Conservation (phyloP, 1,140 invertebrate species). For the Fopius arisanus region DNA sequence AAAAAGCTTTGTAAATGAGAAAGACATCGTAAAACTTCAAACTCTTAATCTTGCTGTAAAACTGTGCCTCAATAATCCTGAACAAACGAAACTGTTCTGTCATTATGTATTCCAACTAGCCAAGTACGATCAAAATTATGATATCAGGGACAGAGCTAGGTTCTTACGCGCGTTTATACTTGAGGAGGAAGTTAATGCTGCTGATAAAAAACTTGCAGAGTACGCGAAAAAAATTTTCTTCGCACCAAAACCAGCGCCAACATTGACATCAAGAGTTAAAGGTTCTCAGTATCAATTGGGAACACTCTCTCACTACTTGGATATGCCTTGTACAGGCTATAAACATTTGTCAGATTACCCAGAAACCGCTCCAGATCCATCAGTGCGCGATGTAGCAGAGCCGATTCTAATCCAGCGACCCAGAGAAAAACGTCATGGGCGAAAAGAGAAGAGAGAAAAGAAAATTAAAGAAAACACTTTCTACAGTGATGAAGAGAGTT, state of each 20-base stretch:
- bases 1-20: slow-evolving; percentile 91
- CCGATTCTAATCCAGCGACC: slow-evolving; percentile 43
- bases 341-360: slow-evolving; percentile 89
- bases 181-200: slow-evolving; percentile 62
- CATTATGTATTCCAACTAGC: slow-evolving; percentile 97
- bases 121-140: slow-evolving; percentile 97
- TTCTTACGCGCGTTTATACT: slow-evolving; percentile 86
- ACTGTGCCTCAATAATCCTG: slow-evolving; percentile 87
- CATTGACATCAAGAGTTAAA: slow-evolving; percentile 73
- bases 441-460: slow-evolving; percentile 55
- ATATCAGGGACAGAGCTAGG: slow-evolving; percentile 93
- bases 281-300: slow-evolving; percentile 87
- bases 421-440: slow-evolving; percentile 41
- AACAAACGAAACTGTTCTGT: slow-evolving; percentile 86
- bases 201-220: slow-evolving; percentile 67
- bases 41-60: slow-evolving; percentile 95
- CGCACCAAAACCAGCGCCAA: slow-evolving; percentile 91
- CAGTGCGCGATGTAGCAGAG: slow-evolving; percentile 79
- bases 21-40: slow-evolving; percentile 96
- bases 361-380: slow-evolving; percentile 75
- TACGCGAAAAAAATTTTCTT: slow-evolving; percentile 88
- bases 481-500: slow-evolving; percentile 55
- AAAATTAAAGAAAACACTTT: slow-evolving; percentile 53
- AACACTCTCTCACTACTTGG: slow-evolving; percentile 94
- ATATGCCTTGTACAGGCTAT: slow-evolving; percentile 85